phyloP scores from a whole-genome alignment of 2,888 invertebrate genomes.

The Alviniconcha strummeri region DNA sequence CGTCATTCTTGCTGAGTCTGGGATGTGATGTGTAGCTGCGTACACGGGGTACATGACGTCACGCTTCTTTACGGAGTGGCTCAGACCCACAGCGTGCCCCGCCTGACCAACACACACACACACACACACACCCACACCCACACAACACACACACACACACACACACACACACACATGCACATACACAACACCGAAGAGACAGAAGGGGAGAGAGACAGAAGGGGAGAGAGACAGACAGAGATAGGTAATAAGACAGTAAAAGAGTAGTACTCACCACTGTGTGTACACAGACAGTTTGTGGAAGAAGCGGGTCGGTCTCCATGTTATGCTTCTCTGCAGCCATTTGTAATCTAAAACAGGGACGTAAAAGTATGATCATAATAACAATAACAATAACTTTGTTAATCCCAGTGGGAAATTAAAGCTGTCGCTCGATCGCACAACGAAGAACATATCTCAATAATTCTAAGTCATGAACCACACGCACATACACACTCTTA shows the following conservation, averaged over 20 bases:
- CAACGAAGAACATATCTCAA: too few species aligned
- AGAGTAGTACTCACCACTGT: conserved; percentile 9
- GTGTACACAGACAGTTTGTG: conserved; percentile 20
- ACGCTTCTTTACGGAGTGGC: conserved; percentile 19
- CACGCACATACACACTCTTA: too few species aligned
- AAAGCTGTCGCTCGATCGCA: too few species aligned
- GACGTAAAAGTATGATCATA: neutral
- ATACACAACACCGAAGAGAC: neutral
- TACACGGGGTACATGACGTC: conserved; percentile 37
- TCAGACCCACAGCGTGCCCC: conserved; percentile 28
- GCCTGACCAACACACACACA: neutral
- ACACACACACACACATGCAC: neutral
- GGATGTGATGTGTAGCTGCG: conserved; percentile 16
- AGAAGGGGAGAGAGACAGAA: neutral
- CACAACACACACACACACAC: neutral
- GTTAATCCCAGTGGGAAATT: too few species aligned
- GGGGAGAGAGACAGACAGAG: neutral
- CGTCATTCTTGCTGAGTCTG: conserved; percentile 18
- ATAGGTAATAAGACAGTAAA: neutral
- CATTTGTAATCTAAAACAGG: conserved; percentile 14
- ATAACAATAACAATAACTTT: neutral
- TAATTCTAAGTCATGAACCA: too few species aligned
- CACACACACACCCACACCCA: neutral
- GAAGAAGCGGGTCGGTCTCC: conserved; percentile 12
- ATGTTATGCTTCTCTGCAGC: neutral